Evolutionary conservation across 2,888 invertebrate genomes (phyloP), one percentile per base, ranked within the genome.

Genomic region (Pristionchus arcanus): DNA sequence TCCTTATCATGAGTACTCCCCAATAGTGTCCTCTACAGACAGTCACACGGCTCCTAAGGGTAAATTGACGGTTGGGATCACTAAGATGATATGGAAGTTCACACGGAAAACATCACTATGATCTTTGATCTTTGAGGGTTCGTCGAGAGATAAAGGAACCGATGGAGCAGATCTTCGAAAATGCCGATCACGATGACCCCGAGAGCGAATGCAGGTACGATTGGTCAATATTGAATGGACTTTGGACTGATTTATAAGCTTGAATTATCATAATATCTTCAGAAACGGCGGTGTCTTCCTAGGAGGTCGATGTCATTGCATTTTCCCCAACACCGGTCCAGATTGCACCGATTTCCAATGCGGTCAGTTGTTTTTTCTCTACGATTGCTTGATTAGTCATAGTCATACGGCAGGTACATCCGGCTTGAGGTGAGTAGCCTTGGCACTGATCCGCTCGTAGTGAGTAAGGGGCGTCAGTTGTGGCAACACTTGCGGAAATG

Each of bases 341-440:
- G 90, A 90, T 15, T 94, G 94, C 85, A 90, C 91, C 59, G 93
- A 94, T 90, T 94, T 93, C 84, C 93, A 92, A 21, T 94, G 94
- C 90, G 93, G 93, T 93, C 87, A 28, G 91, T 83, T 34, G 2
- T 7, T 25, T 49, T 81, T 28, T 28, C 7, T 31, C 55, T n/a
- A 31, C 0, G 9, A 68, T 68, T 68, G 9, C 31, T 28, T 15
- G 68, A 68, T 68, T 68, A 68, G 31, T 31, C 68, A 68, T 13
- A 31, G 68, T 28, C 68, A 68, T 31, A 66, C n/a, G 66, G n/a
- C 66, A 28, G 31, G 19, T n/a, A 74, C 31, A 74, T 74, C 37
- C 74, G 74, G 31, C 74, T 37, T 49, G 42, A 49, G 42, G 13
- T 49, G 42, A 49, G 11, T 49, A 49, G 42, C 42, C 42, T 42